phyloP scores from a whole-genome alignment of 1,140 invertebrate genomes.

The Drosophila pseudoobscura region DNA sequence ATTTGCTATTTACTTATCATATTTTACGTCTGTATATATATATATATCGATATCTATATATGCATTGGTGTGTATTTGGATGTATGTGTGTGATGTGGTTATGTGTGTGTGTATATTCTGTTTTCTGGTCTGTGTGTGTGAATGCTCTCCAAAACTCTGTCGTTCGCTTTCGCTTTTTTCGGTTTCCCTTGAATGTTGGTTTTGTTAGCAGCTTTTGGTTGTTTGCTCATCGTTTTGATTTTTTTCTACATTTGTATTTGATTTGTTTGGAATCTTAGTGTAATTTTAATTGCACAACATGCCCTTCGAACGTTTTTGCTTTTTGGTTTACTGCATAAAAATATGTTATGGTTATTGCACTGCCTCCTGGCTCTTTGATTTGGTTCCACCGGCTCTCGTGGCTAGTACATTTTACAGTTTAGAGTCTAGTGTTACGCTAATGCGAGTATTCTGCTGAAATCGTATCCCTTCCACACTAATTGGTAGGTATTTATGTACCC shows the following conservation, averaged over 20 bases:
- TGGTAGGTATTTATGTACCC: not conserved
- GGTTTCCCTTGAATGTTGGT: conserved; percentile 55
- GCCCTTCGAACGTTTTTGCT: conserved; percentile 17
- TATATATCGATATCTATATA: conserved; percentile 54
- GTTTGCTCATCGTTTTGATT: conserved; percentile 81
- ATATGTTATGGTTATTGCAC: conserved; percentile 41
- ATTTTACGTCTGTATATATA: conserved; percentile 55
- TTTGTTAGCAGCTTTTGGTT: conserved; percentile 80
- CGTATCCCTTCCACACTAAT: not conserved
- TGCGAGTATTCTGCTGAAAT: too few species aligned
- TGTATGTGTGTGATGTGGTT: conserved; percentile 13
- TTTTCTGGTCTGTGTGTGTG: conserved; percentile 40
- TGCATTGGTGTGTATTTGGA: conserved; percentile 11
- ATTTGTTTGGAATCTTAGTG: conserved; percentile 63
- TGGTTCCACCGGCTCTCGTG: conserved; percentile 44
- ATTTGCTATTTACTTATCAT: conserved; percentile 77
- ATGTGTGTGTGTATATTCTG: conserved; percentile 14
- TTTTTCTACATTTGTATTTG: conserved; percentile 75
- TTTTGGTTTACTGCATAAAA: conserved; percentile 71
- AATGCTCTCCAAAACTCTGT: conserved; percentile 57
- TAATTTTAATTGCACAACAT: conserved; percentile 77
- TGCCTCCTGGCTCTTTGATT: conserved; percentile 26
- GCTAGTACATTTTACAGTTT: conserved; percentile 39
- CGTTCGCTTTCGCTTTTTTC: conserved; percentile 30
- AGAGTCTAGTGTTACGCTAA: conserved; percentile 2